Conservation (phyloP, 2,888 invertebrate species). For the Caenorhabditis japonica region DNA sequence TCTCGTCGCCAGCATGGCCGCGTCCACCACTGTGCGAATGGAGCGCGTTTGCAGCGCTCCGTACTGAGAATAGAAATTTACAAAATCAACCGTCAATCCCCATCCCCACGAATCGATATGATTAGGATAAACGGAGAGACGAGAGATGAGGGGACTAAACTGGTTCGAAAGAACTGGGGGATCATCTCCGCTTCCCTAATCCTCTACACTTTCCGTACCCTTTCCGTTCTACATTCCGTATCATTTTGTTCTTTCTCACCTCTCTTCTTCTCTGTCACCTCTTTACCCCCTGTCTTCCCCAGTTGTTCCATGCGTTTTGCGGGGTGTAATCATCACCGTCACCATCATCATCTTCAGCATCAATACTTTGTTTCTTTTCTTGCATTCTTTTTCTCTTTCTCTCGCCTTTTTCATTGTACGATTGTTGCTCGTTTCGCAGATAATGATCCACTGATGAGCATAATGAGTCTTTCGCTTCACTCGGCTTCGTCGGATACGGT, state of each 20-base stretch:
- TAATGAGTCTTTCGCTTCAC: constrained; percentile 45
- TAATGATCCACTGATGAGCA: constrained; percentile 36
- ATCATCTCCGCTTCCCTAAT: constrained; percentile 6
- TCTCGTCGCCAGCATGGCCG: too few species aligned
- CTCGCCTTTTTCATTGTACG: background rate
- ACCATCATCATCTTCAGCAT: too few species aligned
- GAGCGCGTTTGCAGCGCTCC: too few species aligned
- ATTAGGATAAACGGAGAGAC: constrained; percentile 25
- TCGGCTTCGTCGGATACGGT: constrained; percentile 51
- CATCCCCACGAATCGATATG: constrained; percentile 24
- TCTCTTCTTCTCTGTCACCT: constrained; percentile 34
- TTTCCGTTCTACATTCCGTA: constrained; percentile 47
- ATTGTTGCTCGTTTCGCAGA: constrained; percentile 1
- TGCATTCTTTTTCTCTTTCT: constrained; percentile 5
- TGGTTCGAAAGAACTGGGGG: constrained; percentile 54
- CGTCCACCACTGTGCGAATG: too few species aligned
- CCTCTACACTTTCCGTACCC: constrained; percentile 13
- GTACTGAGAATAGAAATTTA: too few species aligned
- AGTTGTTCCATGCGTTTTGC: constrained; percentile 50
- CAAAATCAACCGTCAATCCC: too few species aligned
- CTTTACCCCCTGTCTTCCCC: constrained; percentile 10
- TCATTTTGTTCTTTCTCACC: constrained; percentile 49
- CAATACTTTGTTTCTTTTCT: constrained; percentile 17
- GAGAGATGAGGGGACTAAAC: constrained; percentile 24
- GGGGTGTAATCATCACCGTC: constrained; percentile 50